Evolutionary conservation across 2,113 vertebrate species (phyloP), one percentile per base, ranked within the genome.

Genomic region (Pholis gunnellus): DNA sequence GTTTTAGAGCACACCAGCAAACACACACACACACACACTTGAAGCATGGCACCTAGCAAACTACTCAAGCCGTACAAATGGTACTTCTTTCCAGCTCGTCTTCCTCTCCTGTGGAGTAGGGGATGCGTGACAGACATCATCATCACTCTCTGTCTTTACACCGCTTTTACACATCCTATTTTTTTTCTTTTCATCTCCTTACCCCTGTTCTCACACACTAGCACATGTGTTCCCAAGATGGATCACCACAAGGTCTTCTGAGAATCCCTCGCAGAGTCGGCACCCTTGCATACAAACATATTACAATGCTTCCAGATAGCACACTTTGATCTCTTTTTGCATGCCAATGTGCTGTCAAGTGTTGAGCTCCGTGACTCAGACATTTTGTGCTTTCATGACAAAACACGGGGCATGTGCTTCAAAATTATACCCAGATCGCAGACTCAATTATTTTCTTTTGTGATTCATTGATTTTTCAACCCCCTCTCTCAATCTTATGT

Each of bases 401-500:
- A 81, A 76, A 88, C 71, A 48, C 57, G 59, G 20, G 17, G 34
- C 74, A 44, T 80, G 40, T 79, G 78, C 71, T 86, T 76, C 71
- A 76, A 59, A 59, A 86, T 79, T 84, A 82, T 65, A 82, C 29
- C 81, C 50, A 79, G 76, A 88, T 85, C 64, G 52, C 44, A 80
- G 59, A 72, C 64, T 77, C 38, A 67, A 77, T 86, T 79, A 75
- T 91, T 61, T 75, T 83, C 75, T 82, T 91, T 87, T 89, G 68
- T 72, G 59, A 91, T 75, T 57, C 67, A 91, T 84, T 90, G 83
- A 89, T 92, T 91, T 88, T 89, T 87, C 56, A 65, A 29, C 79
- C 80, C 44, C 65, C 80, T 29, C 48, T 66, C 73, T 84, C 75
- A 75, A 69, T 78, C 73, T 42, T 82, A 73, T 52, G 34, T 67